Evolutionary conservation across 2,113 vertebrate genomes (phyloP).

Genomic region (Tor tambroides): DNA sequence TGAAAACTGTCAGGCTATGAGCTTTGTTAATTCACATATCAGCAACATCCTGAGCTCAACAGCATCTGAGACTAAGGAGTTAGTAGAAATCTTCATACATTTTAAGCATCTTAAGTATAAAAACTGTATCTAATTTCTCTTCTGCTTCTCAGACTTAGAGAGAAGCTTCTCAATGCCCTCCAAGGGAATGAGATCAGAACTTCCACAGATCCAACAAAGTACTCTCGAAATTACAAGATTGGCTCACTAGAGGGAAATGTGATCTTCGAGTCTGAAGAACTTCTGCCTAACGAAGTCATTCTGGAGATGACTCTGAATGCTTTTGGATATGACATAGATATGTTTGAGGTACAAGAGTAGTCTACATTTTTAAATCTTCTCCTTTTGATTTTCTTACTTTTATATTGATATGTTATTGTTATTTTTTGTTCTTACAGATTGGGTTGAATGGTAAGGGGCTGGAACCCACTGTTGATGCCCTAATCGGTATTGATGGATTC

Average conservation of each 20-base stretch:
- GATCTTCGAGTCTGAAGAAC: conserved; percentile 84
- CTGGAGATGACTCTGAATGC: conserved; percentile 88
- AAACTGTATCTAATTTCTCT: conserved; percentile 12
- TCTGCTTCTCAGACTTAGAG: conserved; percentile 77
- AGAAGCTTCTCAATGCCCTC: conserved; percentile 76
- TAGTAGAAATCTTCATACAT: conserved; percentile 62
- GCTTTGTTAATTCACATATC: conserved; percentile 88
- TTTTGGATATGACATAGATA: conserved; percentile 82
- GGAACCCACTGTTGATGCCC: conserved; percentile 88
- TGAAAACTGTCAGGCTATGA: conserved; percentile 84
- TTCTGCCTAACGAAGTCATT: conserved; percentile 89
- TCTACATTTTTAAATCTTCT: neutral
- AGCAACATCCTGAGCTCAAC: conserved; percentile 86
- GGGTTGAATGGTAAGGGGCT: conserved; percentile 90
- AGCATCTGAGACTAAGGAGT: conserved; percentile 77
- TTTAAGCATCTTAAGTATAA: neutral
- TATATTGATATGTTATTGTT: neutral
- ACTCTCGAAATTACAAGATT: conserved; percentile 86
- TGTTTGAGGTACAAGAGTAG: conserved; percentile 85
- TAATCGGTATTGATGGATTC: conserved; percentile 91
- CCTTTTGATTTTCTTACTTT: neutral
- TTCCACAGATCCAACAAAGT: conserved; percentile 79
- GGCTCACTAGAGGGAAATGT: conserved; percentile 86
- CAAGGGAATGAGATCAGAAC: conserved; percentile 77
- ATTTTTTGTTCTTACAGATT: conserved; percentile 75